These are phyloP conservation scores for Gibbula magus DNA, from an alignment of 2,888 invertebrate genomes.

Conservation along the genomic window DNA sequence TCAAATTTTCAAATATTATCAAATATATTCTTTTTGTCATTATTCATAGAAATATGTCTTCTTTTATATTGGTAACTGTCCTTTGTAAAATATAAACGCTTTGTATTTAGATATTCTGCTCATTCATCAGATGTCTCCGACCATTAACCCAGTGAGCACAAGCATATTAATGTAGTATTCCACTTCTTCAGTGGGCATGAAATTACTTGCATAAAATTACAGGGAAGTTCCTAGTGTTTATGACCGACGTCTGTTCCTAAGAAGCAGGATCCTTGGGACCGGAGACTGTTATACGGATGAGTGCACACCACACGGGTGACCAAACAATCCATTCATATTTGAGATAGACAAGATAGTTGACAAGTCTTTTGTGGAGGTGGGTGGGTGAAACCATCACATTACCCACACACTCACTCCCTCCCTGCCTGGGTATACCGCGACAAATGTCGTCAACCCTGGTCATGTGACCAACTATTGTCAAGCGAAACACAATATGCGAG, in stretches of 20 bases:
- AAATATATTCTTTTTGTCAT: no score
- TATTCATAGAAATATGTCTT: no score
- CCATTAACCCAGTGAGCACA: no score
- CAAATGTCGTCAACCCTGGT: slow-evolving; percentile 10
- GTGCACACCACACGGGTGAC: neutral
- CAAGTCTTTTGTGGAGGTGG: neutral
- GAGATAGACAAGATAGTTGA: neutral
- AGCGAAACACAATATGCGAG: slow-evolving; percentile 8
- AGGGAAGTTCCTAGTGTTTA: neutral
- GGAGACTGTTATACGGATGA: neutral
- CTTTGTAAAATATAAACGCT: no score
- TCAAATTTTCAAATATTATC: no score
- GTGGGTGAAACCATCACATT: slow-evolving; percentile 2
- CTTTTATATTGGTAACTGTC: no score
- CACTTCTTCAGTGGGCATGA: neutral
- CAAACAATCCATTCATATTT: neutral
- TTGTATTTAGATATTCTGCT: no score
- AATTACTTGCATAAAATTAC: slow-evolving; percentile 20
- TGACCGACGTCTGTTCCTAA: neutral
- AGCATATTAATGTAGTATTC: neutral
- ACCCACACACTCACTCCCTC: neutral
- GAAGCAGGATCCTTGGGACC: neutral
- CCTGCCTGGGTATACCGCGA: neutral
- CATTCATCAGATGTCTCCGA: no score
- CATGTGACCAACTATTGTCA: slow-evolving; percentile 17